phyloP scores from a whole-genome alignment of 2,113 vertebrate species.

The Callionymus lyra region DNA sequence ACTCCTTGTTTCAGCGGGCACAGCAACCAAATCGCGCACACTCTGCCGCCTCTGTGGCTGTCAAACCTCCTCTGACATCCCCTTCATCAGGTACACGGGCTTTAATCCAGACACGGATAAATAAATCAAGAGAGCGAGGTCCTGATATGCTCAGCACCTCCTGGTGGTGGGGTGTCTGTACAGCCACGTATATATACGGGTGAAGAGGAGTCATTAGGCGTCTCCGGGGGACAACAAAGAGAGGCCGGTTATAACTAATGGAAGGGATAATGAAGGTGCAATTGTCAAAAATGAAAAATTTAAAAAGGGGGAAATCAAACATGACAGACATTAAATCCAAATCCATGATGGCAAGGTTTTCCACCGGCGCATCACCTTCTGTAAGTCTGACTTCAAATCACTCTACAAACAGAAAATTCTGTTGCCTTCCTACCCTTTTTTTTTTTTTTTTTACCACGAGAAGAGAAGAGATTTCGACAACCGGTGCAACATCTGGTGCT shows the following conservation, averaged over 20 bases:
- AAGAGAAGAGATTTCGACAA: background rate
- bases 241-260: slow-evolving; percentile 29
- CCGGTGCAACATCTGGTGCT: background rate
- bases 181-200: slow-evolving; percentile 11
- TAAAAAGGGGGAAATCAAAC: too few species aligned
- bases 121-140: slow-evolving; percentile 65
- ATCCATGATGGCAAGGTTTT: slow-evolving; percentile 34
- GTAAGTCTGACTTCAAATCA: slow-evolving; percentile 41
- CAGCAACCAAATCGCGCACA: slow-evolving; percentile 67
- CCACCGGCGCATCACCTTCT: slow-evolving; percentile 37
- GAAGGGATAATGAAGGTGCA: slow-evolving; percentile 38
- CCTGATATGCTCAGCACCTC: slow-evolving; percentile 50
- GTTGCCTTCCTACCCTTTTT: slow-evolving; percentile 33
- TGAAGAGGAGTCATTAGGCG: slow-evolving; percentile 31
- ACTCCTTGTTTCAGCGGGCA: slow-evolving; percentile 61
- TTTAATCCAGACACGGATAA: slow-evolving; percentile 68
- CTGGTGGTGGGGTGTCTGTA: slow-evolving; percentile 49
- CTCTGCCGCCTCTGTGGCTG: slow-evolving; percentile 66
- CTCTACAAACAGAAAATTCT: slow-evolving; percentile 62
- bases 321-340: slow-evolving; percentile 31
- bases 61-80: slow-evolving; percentile 66
- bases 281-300: slow-evolving; percentile 1
- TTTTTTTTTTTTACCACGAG: background rate
- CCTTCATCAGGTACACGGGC: slow-evolving; percentile 69
- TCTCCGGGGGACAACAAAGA: slow-evolving; percentile 39